phyloP scores from a whole-genome alignment of 2,113 vertebrate genomes.

The Thomomys bottae region DNA sequence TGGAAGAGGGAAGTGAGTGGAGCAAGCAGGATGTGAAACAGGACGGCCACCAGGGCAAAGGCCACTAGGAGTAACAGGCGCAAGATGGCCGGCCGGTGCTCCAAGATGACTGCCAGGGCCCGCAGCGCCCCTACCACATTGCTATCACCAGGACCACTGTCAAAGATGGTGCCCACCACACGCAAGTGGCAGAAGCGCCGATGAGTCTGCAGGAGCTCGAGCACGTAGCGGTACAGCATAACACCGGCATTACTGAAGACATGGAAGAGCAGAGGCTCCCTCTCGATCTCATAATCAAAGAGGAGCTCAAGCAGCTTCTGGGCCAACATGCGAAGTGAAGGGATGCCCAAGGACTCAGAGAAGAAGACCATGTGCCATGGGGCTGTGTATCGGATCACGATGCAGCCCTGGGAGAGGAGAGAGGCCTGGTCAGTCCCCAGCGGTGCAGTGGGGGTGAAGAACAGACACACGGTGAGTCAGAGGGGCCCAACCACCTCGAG shows the following conservation, averaged over 20 bases:
- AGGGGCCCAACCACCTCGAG: not conserved
- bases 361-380: constrained; percentile 95
- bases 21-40: constrained; percentile 90
- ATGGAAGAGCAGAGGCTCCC: constrained; percentile 94
- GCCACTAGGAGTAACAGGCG: constrained; percentile 86
- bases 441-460: not conserved
- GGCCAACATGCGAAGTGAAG: constrained; percentile 90
- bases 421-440: constrained; percentile 56
- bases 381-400: constrained; percentile 93
- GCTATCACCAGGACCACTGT: constrained; percentile 92
- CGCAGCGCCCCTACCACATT: constrained; percentile 91
- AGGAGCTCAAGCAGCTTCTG: constrained; percentile 93
- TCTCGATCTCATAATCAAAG: constrained; percentile 92
- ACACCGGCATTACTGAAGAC: constrained; percentile 96
- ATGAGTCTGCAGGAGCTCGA: constrained; percentile 89
- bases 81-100: constrained; percentile 82
- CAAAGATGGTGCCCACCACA: constrained; percentile 92
- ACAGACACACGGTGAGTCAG: not conserved
- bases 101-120: constrained; percentile 88
- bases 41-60: constrained; percentile 85
- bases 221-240: constrained; percentile 97
- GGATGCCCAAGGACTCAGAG: constrained; percentile 93
- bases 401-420: constrained; percentile 89
- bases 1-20: constrained; percentile 92
- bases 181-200: constrained; percentile 87